phyloP scores from a whole-genome alignment of 1,140 invertebrate genomes.

The Sarcophaga peregrina region DNA sequence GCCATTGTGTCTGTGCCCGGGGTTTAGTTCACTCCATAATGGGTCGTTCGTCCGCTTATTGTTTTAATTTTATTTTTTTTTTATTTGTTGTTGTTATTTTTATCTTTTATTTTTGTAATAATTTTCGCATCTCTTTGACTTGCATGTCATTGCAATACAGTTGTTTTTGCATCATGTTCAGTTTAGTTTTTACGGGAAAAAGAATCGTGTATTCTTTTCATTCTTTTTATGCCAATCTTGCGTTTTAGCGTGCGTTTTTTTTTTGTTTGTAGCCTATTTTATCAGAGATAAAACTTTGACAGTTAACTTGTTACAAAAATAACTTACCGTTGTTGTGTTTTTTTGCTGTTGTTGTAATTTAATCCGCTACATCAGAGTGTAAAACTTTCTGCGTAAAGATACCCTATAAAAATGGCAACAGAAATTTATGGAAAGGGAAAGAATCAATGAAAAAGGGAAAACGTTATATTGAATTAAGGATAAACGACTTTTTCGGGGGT shows the following conservation, averaged over 20 bases:
- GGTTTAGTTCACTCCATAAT: not conserved
- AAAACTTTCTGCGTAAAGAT: not conserved
- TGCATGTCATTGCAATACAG: conserved; percentile 31
- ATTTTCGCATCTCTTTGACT: conserved; percentile 20
- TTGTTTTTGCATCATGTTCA: not conserved
- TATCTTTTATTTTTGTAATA: not conserved
- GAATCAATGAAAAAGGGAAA: no score
- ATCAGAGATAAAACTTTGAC: conserved; percentile 35
- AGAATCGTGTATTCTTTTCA: conserved; percentile 14
- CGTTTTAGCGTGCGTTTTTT: not conserved
- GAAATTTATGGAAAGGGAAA: no score
- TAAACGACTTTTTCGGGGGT: no score
- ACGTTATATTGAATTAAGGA: no score
- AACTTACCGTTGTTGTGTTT: conserved; percentile 13
- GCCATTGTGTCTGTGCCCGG: not conserved
- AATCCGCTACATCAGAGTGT: not conserved
- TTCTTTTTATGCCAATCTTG: conserved; percentile 19
- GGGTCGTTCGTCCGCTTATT: not conserved
- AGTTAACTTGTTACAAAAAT: conserved; percentile 36
- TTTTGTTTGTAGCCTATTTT: not conserved
- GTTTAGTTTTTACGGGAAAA: not conserved
- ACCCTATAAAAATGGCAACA: not conserved
- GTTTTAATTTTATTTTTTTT: not conserved
- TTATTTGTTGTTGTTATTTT: not conserved
- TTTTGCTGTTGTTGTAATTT: not conserved